Evolutionary conservation across 2,888 invertebrate genomes (phyloP).

Genomic region (Oligia latruncula): DNA sequence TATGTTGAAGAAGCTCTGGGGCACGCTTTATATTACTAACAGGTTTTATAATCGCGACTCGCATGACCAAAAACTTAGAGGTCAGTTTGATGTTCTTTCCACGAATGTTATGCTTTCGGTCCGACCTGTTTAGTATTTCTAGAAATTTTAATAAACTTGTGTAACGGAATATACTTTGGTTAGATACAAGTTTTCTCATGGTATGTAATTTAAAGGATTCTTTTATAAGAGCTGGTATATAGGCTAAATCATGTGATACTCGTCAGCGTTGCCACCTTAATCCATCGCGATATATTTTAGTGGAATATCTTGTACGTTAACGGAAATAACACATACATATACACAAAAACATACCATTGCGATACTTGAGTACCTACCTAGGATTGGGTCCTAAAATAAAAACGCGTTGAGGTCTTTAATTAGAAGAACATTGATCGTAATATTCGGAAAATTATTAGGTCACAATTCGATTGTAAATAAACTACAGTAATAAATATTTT

Average conservation of each 20-base stretch:
- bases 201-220: neutral
- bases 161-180: constrained; percentile 3
- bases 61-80: constrained; percentile 73
- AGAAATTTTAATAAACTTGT: constrained; percentile 1
- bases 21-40: constrained; percentile 76
- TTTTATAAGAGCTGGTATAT: neutral
- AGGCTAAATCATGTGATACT: neutral
- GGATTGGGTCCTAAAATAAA: neutral
- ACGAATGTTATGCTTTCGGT: constrained; percentile 46
- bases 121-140: constrained; percentile 32
- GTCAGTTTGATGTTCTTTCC: constrained; percentile 65
- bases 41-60: constrained; percentile 77
- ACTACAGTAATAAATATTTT: neutral
- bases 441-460: neutral
- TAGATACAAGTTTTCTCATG: neutral
- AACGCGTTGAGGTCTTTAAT: constrained; percentile 14
- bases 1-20: constrained; percentile 72
- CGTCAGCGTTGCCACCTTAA: neutral
- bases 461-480: neutral
- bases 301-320: neutral
- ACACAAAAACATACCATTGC: neutral
- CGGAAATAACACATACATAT: neutral
- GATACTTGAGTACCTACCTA: no score
- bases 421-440: neutral
- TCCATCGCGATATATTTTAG: neutral